Evolutionary conservation across 2,797 vertebrate genomes (phyloP).

Genomic region (Mastacembelus armatus): DNA sequence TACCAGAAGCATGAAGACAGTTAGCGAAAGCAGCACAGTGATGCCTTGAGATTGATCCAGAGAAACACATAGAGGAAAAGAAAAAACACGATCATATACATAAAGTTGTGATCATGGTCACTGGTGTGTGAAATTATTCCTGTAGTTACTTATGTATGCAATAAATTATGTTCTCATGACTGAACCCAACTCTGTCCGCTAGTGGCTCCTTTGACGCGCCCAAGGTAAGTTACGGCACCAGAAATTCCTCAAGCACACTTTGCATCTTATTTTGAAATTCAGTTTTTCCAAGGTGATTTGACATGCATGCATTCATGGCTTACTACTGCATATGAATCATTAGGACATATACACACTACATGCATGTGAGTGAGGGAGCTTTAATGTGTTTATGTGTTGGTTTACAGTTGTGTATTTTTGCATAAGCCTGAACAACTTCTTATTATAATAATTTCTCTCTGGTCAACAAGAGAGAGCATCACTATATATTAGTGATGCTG

Average conservation of each 20-base stretch:
- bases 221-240: constrained; percentile 22
- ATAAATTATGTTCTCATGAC: constrained; percentile 54
- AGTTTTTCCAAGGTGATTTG: constrained; percentile 19
- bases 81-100: constrained; percentile 44
- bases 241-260: constrained; percentile 29
- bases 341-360: neutral
- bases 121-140: constrained; percentile 50
- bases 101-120: constrained; percentile 54
- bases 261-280: constrained; percentile 40
- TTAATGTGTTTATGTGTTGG: neutral
- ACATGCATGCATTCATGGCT: constrained; percentile 32
- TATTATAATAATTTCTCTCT: too few species aligned
- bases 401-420: neutral
- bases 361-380: neutral
- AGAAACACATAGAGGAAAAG: constrained; percentile 14
- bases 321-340: constrained; percentile 8
- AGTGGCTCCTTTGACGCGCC: constrained; percentile 15
- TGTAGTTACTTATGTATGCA: constrained; percentile 52
- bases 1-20: constrained; percentile 95
- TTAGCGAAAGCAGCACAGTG: constrained; percentile 92
- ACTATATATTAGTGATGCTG: too few species aligned
- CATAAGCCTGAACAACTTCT: neutral
- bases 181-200: constrained; percentile 56
- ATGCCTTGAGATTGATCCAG: constrained; percentile 82
- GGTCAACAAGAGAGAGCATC: too few species aligned